phyloP scores from a whole-genome alignment of 2,888 invertebrate genomes.

The Sesamia inferens region DNA sequence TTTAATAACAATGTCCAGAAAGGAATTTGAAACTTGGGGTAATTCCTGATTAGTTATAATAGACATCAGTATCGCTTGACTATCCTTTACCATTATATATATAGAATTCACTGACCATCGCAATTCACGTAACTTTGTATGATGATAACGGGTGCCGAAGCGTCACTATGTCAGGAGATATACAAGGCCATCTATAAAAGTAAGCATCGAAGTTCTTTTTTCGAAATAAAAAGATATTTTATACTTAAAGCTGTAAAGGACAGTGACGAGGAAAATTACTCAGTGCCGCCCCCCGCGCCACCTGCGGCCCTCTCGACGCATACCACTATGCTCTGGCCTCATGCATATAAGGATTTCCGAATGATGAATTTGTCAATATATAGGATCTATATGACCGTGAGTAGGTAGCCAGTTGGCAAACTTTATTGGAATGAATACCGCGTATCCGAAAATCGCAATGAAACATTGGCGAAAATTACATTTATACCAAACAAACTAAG shows the following conservation, averaged over 20 bases:
- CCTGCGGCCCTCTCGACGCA: constrained; percentile 47
- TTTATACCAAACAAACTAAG: constrained; percentile 2
- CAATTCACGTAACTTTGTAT: constrained; percentile 47
- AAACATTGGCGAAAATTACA: constrained; percentile 14
- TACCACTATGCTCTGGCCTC: constrained; percentile 58
- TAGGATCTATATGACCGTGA: constrained; percentile 16
- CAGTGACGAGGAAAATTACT: constrained; percentile 72
- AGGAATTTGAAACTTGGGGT: constrained; percentile 12
- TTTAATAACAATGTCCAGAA: constrained; percentile 1
- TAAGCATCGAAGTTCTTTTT: constrained; percentile 24
- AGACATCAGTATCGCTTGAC: constrained; percentile 34
- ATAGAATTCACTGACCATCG: constrained; percentile 55
- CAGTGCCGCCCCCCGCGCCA: constrained; percentile 52
- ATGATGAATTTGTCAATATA: constrained; percentile 54
- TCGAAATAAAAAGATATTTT: constrained; percentile 43
- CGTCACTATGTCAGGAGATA: constrained; percentile 14
- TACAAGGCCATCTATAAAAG: constrained; percentile 9
- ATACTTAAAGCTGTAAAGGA: constrained; percentile 60
- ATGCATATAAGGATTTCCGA: constrained; percentile 58
- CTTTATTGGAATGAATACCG: constrained; percentile 43
- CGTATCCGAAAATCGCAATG: constrained; percentile 17
- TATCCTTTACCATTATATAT: constrained; percentile 27
- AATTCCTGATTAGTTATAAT: constrained; percentile 20
- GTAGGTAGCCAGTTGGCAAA: constrained; percentile 25
- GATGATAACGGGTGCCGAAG: constrained; percentile 44